Conservation (phyloP, 2,113 vertebrate genomes). For the Tetraodon nigroviridis region DNA sequence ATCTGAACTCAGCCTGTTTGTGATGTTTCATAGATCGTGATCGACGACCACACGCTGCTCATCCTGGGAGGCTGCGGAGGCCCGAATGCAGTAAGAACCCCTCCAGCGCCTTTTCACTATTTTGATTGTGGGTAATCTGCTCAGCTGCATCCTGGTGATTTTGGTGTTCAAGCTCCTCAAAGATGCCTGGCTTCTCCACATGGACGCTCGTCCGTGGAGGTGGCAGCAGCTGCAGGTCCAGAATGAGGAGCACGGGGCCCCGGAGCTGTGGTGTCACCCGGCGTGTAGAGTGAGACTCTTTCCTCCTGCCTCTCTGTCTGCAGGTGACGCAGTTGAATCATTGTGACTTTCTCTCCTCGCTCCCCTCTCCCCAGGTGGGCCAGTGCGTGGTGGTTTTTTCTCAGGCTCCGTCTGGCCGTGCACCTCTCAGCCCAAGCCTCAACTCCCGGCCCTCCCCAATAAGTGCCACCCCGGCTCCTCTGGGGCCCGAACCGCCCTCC, state of each 20-base stretch:
- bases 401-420: constrained; percentile 92
- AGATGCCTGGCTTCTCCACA: constrained; percentile 94
- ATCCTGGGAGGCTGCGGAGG: constrained; percentile 96
- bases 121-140: neutral
- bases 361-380: constrained; percentile 80
- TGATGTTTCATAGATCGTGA: constrained; percentile 80
- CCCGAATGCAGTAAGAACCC: constrained; percentile 89
- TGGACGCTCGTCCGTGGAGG: constrained; percentile 80
- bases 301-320: neutral
- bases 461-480: constrained; percentile 87
- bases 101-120: neutral
- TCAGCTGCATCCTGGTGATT: neutral
- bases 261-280: constrained; percentile 96
- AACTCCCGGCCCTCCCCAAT: constrained; percentile 97
- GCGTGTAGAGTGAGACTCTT: constrained; percentile 84
- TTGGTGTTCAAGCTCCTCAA: constrained; percentile 83
- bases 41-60: constrained; percentile 88
- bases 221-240: constrained; percentile 97
- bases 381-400: constrained; percentile 98
- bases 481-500: constrained; percentile 84
- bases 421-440: constrained; percentile 93
- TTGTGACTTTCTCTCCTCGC: neutral
- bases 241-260: constrained; percentile 94
- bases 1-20: neutral
- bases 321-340: neutral